Conservation (phyloP, 2,113 vertebrate species). For the Rhinogobius similis region DNA sequence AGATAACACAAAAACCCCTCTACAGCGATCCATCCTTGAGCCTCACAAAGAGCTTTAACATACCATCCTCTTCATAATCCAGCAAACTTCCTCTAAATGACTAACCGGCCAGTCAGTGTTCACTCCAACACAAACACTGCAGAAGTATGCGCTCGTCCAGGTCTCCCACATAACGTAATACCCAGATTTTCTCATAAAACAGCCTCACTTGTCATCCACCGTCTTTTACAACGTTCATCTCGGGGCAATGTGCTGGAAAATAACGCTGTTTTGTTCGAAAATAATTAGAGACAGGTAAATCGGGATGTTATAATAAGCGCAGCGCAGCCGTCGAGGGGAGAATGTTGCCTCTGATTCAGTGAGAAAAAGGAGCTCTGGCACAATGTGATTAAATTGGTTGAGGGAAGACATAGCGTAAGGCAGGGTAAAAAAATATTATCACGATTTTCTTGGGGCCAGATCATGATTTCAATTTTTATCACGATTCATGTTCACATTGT, state of each 20-base stretch:
- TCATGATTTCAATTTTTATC: no score
- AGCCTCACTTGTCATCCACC: not conserved
- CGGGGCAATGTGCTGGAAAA: not conserved
- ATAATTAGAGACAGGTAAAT: constrained; percentile 5
- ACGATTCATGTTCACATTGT: no score
- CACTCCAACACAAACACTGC: not conserved
- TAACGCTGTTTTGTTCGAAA: not conserved
- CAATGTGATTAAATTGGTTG: no score
- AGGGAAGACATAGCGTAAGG: no score
- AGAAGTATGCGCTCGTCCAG: not conserved
- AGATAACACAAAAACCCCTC: constrained; percentile 17
- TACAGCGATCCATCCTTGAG: not conserved
- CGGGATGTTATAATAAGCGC: not conserved
- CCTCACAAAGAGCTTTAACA: constrained; percentile 11
- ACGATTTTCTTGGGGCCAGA: no score
- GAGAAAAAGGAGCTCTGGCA: no score
- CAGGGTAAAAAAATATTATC: no score
- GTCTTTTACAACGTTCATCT: not conserved
- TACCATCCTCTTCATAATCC: not conserved
- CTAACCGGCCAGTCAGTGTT: not conserved
- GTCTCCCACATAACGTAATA: not conserved
- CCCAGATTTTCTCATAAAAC: constrained; percentile 1
- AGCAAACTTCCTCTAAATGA: not conserved
- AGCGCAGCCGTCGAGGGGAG: not conserved
- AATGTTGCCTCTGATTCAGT: not conserved